Evolutionary conservation across 2,113 vertebrate genomes (phyloP).

Genomic region (Oryctolagus cuniculus): mOryCun1.1 NC_091443.1:15987501-15988000

Average conservation of each 20-base stretch:
- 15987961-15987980: not conserved
- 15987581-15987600: too few species aligned
- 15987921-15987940: not conserved
- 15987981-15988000: not conserved
- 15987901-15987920: not conserved
- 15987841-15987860: not conserved
- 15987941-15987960: not conserved
- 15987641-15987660: not conserved
- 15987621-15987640: slow-evolving; percentile 4
- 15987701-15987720: not conserved
- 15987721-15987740: slow-evolving; percentile 21
- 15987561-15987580: too few species aligned
- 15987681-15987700: slow-evolving; percentile 36
- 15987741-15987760: not conserved
- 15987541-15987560: too few species aligned
- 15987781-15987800: slow-evolving; percentile 7
- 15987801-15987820: not conserved
- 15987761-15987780: not conserved
- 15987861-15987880: not conserved
- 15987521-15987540: too few species aligned
- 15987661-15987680: slow-evolving; percentile 43
- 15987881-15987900: not conserved
- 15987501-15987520: too few species aligned
- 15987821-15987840: not conserved
- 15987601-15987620: not conserved